Evolutionary conservation across 2,113 vertebrate species (phyloP).

Genomic region (Epinephelus moara): DNA sequence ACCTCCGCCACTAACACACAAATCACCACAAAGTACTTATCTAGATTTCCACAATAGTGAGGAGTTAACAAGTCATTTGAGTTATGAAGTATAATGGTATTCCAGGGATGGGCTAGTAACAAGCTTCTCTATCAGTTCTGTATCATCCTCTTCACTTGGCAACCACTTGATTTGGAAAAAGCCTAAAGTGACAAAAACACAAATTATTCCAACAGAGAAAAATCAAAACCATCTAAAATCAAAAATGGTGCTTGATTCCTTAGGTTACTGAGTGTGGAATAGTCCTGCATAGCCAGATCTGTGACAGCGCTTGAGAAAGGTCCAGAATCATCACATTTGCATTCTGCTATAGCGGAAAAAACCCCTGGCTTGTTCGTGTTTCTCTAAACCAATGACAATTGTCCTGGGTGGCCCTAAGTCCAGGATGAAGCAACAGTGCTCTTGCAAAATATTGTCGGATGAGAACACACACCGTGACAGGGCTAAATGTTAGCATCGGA

Average conservation of each 20-base stretch:
- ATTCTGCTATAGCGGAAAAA: no score
- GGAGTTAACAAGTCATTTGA: neutral
- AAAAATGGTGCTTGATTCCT: neutral
- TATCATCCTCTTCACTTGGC: neutral
- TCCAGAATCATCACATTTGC: no score
- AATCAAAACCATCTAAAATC: neutral
- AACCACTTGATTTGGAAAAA: neutral
- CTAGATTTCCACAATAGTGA: conserved; percentile 5
- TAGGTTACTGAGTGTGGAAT: neutral
- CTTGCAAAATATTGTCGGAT: no score
- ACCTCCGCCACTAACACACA: neutral
- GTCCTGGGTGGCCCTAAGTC: no score
- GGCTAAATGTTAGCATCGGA: no score
- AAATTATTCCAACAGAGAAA: neutral
- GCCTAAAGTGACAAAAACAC: neutral
- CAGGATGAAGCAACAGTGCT: no score
- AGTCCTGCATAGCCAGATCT: no score
- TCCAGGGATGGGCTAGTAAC: neutral
- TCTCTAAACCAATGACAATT: no score
- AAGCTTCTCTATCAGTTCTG: neutral
- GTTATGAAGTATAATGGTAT: neutral
- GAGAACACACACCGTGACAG: no score
- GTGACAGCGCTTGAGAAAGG: no score
- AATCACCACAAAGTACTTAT: conserved; percentile 16
- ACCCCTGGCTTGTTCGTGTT: no score